Evolutionary conservation across 2,797 vertebrate species (phyloP), one percentile per base, ranked within the genome.

Genomic region (Oreochromis mossambicus): DNA sequence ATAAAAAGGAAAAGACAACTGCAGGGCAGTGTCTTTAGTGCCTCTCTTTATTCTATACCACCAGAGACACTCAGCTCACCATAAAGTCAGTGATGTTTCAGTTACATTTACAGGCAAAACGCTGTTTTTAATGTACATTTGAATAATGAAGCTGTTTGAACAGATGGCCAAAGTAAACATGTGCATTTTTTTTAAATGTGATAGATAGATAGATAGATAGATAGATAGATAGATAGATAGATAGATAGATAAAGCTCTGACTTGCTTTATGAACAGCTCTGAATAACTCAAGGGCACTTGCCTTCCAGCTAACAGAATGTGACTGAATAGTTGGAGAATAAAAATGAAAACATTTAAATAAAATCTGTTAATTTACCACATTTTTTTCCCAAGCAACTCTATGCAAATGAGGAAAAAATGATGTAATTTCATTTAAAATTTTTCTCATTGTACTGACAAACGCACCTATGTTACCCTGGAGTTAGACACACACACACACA

Each of bases 41-140:
- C 15, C 86, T 90, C 82, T 88, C 46, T 87, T 89, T 87, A 89
- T 87, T 87, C 70, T 46, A 51, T 83, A 81, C 79, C 84, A 80
- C 80, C 51, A 85, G 82, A 93, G 77, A 91, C 83, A 21, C 81
- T 81, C 76, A 15, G 73, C 81, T 89, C 86, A 83, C 89, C 81
- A 87, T 63, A 85, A 55, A 78, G 17, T 56, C 61, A 82, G 50
- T 54, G 51, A 92, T 81, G 77, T 88, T 87, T 80, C 58, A 80
- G 83, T 83, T 86, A 38, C 54, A 88, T 76, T 58, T 61, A 79
- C 38, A 77, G 41, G 21, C 3, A 54, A 38, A 54, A 52, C 7
- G 17, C 26, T 32, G 24, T 48, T 73, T 46, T 68, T 58, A 58
- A 58, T 58, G 12, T 48, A 15, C 38, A 61, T 43, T 19, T 46